These are phyloP conservation scores for Trachelipus rathkii DNA, from an alignment of 1,140 invertebrate genomes.

Conservation along the genomic window DNA sequence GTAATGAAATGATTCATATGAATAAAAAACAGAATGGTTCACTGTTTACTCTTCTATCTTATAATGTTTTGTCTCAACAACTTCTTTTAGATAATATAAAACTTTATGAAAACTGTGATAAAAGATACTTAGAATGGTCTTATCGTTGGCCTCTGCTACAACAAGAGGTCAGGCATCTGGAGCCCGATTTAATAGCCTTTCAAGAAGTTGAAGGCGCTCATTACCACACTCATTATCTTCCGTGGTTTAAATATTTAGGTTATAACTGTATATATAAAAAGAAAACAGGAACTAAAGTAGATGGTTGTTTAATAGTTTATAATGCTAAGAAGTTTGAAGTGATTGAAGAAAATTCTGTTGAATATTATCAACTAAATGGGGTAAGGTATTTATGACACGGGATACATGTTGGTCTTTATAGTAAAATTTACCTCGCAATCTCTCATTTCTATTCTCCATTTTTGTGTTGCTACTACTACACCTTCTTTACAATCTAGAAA, in stretches of 20 bases:
- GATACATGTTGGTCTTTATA: conserved; percentile 83
- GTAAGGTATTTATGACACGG: conserved; percentile 64
- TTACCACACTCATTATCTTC: conserved; percentile 59
- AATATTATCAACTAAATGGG: conserved; percentile 55
- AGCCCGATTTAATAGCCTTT: conserved; percentile 74
- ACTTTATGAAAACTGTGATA: conserved; percentile 65
- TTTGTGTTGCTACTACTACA: conserved; percentile 81
- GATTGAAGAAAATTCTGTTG: conserved; percentile 59
- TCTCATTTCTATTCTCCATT: conserved; percentile 11
- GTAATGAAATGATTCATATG: not conserved
- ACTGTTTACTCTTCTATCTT: conserved; percentile 61
- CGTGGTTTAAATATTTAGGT: conserved; percentile 50
- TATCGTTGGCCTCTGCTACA: conserved; percentile 63
- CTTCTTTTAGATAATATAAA: conserved; percentile 68
- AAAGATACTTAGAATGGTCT: conserved; percentile 64
- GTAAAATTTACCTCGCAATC: conserved; percentile 61
- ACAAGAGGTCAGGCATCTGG: conserved; percentile 63
- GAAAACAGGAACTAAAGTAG: conserved; percentile 64
- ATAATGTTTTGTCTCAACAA: conserved; percentile 83
- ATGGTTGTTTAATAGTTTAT: conserved; percentile 83
- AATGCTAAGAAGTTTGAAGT: conserved; percentile 61
- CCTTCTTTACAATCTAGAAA: conserved; percentile 83
- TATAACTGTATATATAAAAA: conserved; percentile 68
- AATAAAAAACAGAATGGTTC: conserved; percentile 22
- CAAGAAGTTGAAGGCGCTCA: conserved; percentile 83